Evolutionary conservation across 2,888 invertebrate species (phyloP).

Genomic region (Pyrochroa serraticornis): DNA sequence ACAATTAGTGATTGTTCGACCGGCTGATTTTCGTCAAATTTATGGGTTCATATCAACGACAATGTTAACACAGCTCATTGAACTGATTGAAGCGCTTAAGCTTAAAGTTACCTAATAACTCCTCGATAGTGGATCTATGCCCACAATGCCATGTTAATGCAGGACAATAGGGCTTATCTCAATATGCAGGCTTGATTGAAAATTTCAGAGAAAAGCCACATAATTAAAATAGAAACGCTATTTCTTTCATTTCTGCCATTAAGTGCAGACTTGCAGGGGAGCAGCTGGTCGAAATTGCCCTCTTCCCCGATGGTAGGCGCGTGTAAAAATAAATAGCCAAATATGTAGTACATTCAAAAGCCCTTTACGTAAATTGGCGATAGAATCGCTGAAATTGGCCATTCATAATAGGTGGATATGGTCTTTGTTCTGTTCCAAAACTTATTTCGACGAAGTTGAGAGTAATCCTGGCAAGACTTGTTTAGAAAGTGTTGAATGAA

Average conservation of each 20-base stretch:
- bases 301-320: too few relatives aligned
- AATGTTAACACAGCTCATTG: constrained; percentile 25
- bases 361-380: too few relatives aligned
- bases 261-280: too few relatives aligned
- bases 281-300: too few relatives aligned
- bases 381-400: constrained; percentile 3
- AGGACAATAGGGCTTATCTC: too few relatives aligned
- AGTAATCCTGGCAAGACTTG: constrained; percentile 16
- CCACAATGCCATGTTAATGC: too few relatives aligned
- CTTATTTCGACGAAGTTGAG: constrained; percentile 11
- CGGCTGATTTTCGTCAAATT: constrained; percentile 18
- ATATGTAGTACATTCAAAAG: too few relatives aligned
- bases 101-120: constrained; percentile 12
- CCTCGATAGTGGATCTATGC: background rate
- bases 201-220: too few relatives aligned
- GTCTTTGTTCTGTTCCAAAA: constrained; percentile 4
- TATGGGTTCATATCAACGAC: constrained; percentile 20
- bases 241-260: too few relatives aligned
- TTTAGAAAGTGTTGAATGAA: constrained; percentile 19
- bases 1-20: constrained; percentile 18
- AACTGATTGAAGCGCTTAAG: constrained; percentile 26
- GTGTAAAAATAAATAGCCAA: too few relatives aligned
- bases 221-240: too few relatives aligned
- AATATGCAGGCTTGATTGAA: too few relatives aligned
- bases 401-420: constrained; percentile 15